Evolutionary conservation across 2,797 vertebrate species (phyloP), one percentile per base, ranked within the genome.

Genomic region (Lacerta bilineata): DNA sequence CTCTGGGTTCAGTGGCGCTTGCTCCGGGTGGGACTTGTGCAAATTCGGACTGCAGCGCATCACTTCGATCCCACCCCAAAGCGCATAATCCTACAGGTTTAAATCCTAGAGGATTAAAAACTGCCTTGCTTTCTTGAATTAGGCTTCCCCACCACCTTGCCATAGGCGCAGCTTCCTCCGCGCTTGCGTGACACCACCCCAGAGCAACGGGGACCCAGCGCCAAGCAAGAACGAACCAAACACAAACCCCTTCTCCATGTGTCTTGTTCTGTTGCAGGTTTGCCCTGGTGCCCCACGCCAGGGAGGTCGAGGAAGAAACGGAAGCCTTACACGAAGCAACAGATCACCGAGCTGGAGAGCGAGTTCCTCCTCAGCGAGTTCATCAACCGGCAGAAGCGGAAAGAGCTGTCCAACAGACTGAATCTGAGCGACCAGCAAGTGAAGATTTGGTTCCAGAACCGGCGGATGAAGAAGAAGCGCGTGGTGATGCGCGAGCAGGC

Each of bases 381-480:
- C 95, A 99, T 99, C 96, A 99, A 98, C 95, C 97, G 98, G 91
- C 98, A 99, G 96, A 98, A 98, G 95, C 96, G 98, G 87, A 99
- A 99, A 90, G 98, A 98, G 92, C 96, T 98, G 86, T 99, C 98
- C 46, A 97, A 98, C 93, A 98, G 98, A 97, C 97, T 99, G 95
- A 97, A 98, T 92, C 97, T 99, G 94, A 98, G 98, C 91, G 98
- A 99, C 91, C 98, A 98, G 90, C 98, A 99, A 96, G 99, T 99
- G 94, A 99, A 99, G 97, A 99, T 99, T 86, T 99, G 98, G 99
- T 99, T 99, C 96, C 99, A 99, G 94, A 99, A 99, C 90, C 97
- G 98, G 81, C 97, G 98, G 81, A 99, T 99, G 98, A 99, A 99
- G 96, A 99, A 99, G 97, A 99, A 99, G 90, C 97, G 98, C 4